These are phyloP conservation scores for Melanitta fusca DNA, from an alignment of 2,797 vertebrate genomes.

Conservation along the genomic window DNA sequence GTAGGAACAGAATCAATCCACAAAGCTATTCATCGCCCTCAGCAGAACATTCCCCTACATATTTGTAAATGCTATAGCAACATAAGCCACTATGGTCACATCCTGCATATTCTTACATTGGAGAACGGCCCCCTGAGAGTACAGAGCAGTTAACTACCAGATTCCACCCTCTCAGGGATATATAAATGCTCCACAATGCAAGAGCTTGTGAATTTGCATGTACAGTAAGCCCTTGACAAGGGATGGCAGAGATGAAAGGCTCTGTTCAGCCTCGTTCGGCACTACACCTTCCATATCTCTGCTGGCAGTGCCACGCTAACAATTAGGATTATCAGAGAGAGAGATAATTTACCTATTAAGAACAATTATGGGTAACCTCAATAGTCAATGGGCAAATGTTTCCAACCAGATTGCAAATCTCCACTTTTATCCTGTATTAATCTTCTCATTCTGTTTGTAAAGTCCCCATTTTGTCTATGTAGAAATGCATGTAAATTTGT, in stretches of 20 bases:
- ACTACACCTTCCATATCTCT: conserved; percentile 1
- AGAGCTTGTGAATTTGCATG: conserved; percentile 32
- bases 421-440: neutral
- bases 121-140: neutral
- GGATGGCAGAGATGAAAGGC: conserved; percentile 37
- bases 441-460: neutral
- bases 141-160: conserved; percentile 11
- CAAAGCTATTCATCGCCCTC: neutral
- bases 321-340: conserved; percentile 21
- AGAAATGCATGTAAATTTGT: neutral
- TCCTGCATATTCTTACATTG: neutral
- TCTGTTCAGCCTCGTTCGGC: neutral
- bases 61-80: neutral
- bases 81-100: neutral
- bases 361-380: neutral
- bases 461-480: neutral
- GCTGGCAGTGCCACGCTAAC: neutral
- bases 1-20: conserved; percentile 8
- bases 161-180: neutral
- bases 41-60: neutral
- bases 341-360: conserved; percentile 29
- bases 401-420: neutral
- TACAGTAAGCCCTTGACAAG: conserved; percentile 26
- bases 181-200: conserved; percentile 5
- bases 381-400: neutral